Evolutionary conservation across 2,113 vertebrate species (phyloP), one percentile per base, ranked within the genome.

Genomic region (Neofelis nebulosa): DNA sequence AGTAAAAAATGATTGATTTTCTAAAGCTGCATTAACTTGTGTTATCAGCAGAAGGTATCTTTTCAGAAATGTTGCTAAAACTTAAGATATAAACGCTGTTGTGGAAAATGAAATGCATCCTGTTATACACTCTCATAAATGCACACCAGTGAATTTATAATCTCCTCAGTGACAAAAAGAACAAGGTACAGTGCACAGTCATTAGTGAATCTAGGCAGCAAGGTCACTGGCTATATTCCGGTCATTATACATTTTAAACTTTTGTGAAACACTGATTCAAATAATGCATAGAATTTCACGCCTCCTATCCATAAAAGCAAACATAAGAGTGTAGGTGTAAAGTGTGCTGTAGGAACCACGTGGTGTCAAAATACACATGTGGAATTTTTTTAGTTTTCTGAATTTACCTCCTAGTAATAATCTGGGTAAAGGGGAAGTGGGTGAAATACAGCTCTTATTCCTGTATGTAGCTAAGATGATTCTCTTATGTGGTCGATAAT

Each of bases 1-100:
- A 96, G 65, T 92, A 93, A 97, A 97, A 97, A 68, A 29, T 36
- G 74, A 96, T 73, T 63, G 55, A 80, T 95, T 91, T 97, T 95
- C 74, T 81, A 94, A 96, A 95, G 81, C 16, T 76, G 14, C 48
- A 76, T 86, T 89, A 89, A 95, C 66, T 80, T 86, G 31, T 96
- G 18, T 89, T 97, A 92, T 87, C 38, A 78, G 10, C 85, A 66
- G 9, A 94, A 94, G 31, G 23, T 90, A 76, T 23, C 73, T 88
- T 89, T 97, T 95, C 73, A 82, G 68, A 95, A 84, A 73, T 90
- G 45, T 83, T 84, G 69, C 80, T 94, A 80, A 89, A 74, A 91
- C n/a, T 91, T 85, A 80, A 86, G 89, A 81, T 92, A 92, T 57
- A 82, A 94, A 93, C 84, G 61, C 36, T 57, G 27, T 55, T 92